Base-by-base conservation (phyloP, 2,888 invertebrate species). In the Trachelus iudaicus region DNA sequence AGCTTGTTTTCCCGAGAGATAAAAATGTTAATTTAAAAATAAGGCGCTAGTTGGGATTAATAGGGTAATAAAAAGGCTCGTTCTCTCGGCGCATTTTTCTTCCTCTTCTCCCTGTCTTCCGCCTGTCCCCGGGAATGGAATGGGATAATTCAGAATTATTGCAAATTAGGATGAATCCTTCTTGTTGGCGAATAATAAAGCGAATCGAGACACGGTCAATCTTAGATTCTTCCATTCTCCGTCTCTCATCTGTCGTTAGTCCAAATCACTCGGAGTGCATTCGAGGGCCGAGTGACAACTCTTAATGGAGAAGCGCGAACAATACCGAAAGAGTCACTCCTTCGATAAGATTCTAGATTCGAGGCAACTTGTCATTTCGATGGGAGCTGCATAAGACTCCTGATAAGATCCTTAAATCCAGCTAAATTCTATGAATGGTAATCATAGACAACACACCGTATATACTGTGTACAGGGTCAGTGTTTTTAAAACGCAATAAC, bases 21-120 rank as follows among this genome's bases (percentile, higher is more conserved):
- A 89, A 90, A 90, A 90, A 89, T 90, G 90, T 90, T 90, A 90
- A 90, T 90, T 90, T 88, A 87, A 90, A 90, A 90, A 90, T 90
- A 89, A 90, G 88, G 88, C 85, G 87, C 89, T 88, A 89, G 88
- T 89, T 90, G 87, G 88, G 87, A 89, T 90, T 90, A 90, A 90
- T 89, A 89, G 90, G 88, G 87, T 87, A 88, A 89, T 89, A 90
- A 90, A 89, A 90, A 87, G 86, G 85, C 84, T 84, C 88, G 84
- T 86, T 88, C 83, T 81, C 82, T 79, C 80, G 75, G 78, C 75
- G 81, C 82, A 87, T 86, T 85, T 87, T 85, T 83, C 85, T 84
- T 85, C 81, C 81, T 83, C 86, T 84, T 82, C 79, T 77, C 74
- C 69, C 76, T 37, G 34, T 69, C 71, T 73, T 56, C 77, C 76